These are phyloP conservation scores for Hypothenemus hampei DNA, from an alignment of 1,140 invertebrate species.

Conservation along the genomic window DNA sequence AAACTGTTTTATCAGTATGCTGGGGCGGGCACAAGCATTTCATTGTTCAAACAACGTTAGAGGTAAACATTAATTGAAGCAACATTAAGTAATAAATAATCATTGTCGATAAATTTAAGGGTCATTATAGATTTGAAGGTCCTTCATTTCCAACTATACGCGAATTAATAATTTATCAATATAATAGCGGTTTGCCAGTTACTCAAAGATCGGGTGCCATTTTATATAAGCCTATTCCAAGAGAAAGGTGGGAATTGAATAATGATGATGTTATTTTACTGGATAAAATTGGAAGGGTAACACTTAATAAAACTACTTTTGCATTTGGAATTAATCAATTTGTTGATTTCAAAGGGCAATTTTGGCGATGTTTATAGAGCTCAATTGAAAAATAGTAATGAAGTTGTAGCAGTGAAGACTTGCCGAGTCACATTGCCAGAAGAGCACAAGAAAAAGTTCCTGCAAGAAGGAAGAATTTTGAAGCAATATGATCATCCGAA, in stretches of 20 bases:
- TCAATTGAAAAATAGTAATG: slow-evolving; percentile 71
- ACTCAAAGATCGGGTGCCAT: slow-evolving; percentile 89
- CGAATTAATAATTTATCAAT: slow-evolving; percentile 86
- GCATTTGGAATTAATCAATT: not conserved
- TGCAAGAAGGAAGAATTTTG: slow-evolving; percentile 91
- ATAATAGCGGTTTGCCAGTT: slow-evolving; percentile 75
- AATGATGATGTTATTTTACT: slow-evolving; percentile 91
- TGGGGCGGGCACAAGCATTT: slow-evolving; percentile 97
- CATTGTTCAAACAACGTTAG: slow-evolving; percentile 90
- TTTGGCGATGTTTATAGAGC: slow-evolving; percentile 97
- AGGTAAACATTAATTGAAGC: slow-evolving; percentile 51
- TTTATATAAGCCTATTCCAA: slow-evolving; percentile 75
- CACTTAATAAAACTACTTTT: slow-evolving; percentile 4
- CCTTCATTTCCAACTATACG: slow-evolving; percentile 87
- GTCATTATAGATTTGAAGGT: slow-evolving; percentile 90
- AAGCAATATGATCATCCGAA: slow-evolving; percentile 97
- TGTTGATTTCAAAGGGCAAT: slow-evolving; percentile 64
- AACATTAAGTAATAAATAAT: slow-evolving; percentile 13
- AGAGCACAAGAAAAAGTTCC: slow-evolving; percentile 93
- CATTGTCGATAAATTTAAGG: slow-evolving; percentile 52
- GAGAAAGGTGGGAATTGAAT: slow-evolving; percentile 95
- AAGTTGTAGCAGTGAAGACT: slow-evolving; percentile 93
- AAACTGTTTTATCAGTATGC: slow-evolving; percentile 90
- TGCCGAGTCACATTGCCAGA: slow-evolving; percentile 90
- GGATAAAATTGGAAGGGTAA: slow-evolving; percentile 91